Evolutionary conservation across 2,888 invertebrate species (phyloP).

Genomic region (Thereva unica): DNA sequence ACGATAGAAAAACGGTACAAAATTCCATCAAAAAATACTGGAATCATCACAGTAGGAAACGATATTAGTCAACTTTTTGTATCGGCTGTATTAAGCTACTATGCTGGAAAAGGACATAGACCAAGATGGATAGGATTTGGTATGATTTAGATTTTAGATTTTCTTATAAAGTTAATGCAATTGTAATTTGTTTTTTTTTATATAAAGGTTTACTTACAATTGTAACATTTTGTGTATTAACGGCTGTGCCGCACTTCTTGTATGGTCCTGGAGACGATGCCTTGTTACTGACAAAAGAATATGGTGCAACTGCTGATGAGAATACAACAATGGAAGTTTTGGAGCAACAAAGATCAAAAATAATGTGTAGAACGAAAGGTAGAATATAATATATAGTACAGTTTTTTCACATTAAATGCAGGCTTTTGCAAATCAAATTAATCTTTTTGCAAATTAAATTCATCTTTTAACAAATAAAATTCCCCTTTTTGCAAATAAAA

Average conservation of each 20-base stretch:
- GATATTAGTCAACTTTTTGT: conserved; percentile 73
- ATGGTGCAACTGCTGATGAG: conserved; percentile 57
- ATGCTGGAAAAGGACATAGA: conserved; percentile 71
- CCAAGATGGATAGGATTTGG: conserved; percentile 73
- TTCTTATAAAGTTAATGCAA: too few relatives aligned
- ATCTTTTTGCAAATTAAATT: too few relatives aligned
- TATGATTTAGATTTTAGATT: conserved; percentile 39
- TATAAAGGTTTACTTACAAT: conserved; percentile 61
- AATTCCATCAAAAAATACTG: conserved; percentile 72
- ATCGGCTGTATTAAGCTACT: conserved; percentile 69
- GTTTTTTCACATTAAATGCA: too few relatives aligned
- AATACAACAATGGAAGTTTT: conserved; percentile 50
- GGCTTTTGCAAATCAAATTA: too few relatives aligned
- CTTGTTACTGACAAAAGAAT: conserved; percentile 65
- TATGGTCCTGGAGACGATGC: conserved; percentile 73
- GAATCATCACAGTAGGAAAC: conserved; percentile 73
- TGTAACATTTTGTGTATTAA: conserved; percentile 68
- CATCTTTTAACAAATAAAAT: too few relatives aligned
- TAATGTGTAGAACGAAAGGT: conserved; percentile 60
- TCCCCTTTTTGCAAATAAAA: too few relatives aligned
- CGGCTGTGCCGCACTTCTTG: conserved; percentile 69
- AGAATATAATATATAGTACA: conserved; percentile 45
- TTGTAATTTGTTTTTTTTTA: conserved; percentile 11
- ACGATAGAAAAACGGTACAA: conserved; percentile 75
- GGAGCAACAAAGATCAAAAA: conserved; percentile 62